Evolutionary conservation across 2,113 vertebrate genomes (phyloP).

Genomic region (Otocyon megalotis): DNA sequence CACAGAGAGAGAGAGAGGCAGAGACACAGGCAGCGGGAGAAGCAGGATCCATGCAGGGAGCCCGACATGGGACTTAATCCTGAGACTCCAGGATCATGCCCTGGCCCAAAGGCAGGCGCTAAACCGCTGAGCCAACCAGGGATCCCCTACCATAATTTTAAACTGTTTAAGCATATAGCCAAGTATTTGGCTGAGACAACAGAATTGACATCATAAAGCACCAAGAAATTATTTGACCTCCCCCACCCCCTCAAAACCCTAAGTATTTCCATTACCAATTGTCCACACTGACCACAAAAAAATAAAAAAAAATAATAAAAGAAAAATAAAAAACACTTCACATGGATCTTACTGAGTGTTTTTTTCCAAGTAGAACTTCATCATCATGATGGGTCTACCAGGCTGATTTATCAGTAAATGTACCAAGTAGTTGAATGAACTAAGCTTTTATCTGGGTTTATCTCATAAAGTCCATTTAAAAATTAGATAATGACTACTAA

Average conservation of each 20-base stretch:
- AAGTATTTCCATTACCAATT: conserved; percentile 8
- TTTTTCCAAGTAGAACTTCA: conserved; percentile 35
- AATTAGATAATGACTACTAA: conserved; percentile 66
- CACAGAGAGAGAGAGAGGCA: no score
- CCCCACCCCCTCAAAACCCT: background rate
- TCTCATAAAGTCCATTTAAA: conserved; percentile 73
- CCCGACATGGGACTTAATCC: no score
- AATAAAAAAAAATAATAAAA: background rate
- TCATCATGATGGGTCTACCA: background rate
- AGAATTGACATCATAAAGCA: conserved; percentile 27
- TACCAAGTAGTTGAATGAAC: conserved; percentile 30
- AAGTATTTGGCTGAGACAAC: background rate
- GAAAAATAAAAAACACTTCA: background rate
- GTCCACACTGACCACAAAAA: background rate
- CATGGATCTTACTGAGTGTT: background rate
- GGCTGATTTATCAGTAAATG: conserved; percentile 50
- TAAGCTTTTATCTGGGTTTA: conserved; percentile 62
- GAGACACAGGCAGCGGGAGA: no score
- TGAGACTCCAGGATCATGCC: no score
- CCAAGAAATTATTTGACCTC: conserved; percentile 15
- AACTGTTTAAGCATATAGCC: background rate
- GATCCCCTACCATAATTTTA: no score
- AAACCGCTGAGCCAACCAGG: no score
- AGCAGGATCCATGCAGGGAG: no score
- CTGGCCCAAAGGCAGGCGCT: no score